These are phyloP conservation scores for Sympetrum striolatum DNA, from an alignment of 2,888 invertebrate genomes.

Conservation along the genomic window DNA sequence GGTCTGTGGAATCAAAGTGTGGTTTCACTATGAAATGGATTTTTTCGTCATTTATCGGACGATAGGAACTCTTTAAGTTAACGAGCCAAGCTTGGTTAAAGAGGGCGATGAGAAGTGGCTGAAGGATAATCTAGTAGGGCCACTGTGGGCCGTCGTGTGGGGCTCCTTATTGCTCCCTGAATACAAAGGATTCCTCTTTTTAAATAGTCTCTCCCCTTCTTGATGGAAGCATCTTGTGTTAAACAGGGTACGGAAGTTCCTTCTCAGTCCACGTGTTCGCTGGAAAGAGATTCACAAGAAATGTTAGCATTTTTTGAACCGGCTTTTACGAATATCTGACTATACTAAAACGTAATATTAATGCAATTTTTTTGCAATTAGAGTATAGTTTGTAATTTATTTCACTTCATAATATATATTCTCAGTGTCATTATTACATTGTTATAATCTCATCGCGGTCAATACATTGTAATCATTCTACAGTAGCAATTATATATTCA, in stretches of 20 bases:
- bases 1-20: too few species aligned
- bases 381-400: too few species aligned
- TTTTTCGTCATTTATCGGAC: not conserved
- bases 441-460: too few species aligned
- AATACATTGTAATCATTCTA: too few species aligned
- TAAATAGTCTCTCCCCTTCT: not conserved
- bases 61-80: not conserved
- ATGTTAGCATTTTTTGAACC: too few species aligned
- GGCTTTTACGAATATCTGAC: too few species aligned
- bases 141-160: not conserved
- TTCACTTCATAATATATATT: too few species aligned
- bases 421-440: too few species aligned
- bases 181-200: not conserved
- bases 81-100: not conserved
- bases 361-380: too few species aligned
- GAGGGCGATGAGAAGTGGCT: not conserved
- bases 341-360: too few species aligned
- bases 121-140: not conserved
- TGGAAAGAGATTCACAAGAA: not conserved
- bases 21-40: too few species aligned
- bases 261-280: slow-evolving; percentile 45
- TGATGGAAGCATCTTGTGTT: not conserved
- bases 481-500: too few species aligned
- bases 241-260: slow-evolving; percentile 45
- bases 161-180: not conserved